These are phyloP conservation scores for Temnothorax curvispinosus DNA, from an alignment of 1,140 invertebrate species.

Conservation along the genomic window DNA sequence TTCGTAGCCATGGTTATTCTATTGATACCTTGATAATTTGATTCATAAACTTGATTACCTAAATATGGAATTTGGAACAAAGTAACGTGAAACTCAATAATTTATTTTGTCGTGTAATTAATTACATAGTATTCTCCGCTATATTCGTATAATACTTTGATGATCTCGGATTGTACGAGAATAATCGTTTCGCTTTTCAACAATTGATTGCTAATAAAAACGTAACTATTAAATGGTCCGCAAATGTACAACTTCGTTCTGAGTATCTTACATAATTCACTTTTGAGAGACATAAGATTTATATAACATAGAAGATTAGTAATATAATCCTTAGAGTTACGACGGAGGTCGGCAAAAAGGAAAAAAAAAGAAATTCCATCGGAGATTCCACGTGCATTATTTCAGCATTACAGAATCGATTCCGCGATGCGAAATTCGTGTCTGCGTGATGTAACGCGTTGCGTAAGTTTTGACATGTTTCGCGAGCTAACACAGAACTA, in stretches of 20 bases:
- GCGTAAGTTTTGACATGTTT: constrained; percentile 55
- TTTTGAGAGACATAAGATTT: neutral
- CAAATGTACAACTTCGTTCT: neutral
- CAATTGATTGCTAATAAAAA: neutral
- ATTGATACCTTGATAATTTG: neutral
- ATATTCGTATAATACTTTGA: neutral
- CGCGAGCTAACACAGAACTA: constrained; percentile 45
- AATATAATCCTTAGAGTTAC: neutral
- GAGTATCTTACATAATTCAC: neutral
- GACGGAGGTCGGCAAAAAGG: too few species aligned
- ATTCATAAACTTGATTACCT: neutral
- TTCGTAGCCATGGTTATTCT: neutral
- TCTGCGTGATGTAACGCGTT: constrained; percentile 8
- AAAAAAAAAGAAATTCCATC: neutral
- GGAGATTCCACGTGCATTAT: neutral
- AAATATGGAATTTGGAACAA: too few species aligned
- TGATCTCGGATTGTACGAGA: too few species aligned
- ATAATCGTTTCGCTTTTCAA: neutral
- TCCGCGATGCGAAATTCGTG: neutral
- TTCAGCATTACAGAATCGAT: neutral
- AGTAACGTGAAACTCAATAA: neutral
- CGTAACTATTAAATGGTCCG: neutral
- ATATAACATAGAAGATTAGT: neutral
- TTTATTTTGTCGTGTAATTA: neutral
- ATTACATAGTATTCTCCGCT: neutral